phyloP scores from a whole-genome alignment of 1,140 invertebrate species.

The Listronotus oregonensis region DNA sequence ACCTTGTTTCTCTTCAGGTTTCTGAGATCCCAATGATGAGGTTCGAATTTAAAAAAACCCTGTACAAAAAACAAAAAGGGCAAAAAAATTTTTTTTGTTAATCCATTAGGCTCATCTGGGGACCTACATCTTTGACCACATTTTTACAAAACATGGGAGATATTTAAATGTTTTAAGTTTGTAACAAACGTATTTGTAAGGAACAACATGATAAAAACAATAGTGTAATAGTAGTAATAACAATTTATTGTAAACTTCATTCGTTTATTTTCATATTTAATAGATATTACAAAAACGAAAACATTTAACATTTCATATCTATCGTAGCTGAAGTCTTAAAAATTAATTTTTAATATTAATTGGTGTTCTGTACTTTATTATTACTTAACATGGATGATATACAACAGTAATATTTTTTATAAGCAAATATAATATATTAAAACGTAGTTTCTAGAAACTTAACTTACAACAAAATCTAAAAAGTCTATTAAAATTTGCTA shows the following conservation, averaged over 20 bases:
- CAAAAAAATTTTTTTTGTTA: too few relatives aligned
- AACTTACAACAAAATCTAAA: conserved; percentile 1
- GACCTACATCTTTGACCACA: too few relatives aligned
- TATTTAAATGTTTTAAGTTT: too few relatives aligned
- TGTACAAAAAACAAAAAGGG: too few relatives aligned
- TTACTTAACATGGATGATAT: conserved; percentile 37
- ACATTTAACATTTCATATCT: conserved; percentile 54
- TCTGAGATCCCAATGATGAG: too few relatives aligned
- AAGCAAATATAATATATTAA: conserved; percentile 9
- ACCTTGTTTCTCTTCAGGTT: too few relatives aligned
- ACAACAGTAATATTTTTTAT: conserved; percentile 22
- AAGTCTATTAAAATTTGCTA: background rate
- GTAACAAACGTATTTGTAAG: background rate
- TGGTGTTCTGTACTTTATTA: conserved; percentile 53
- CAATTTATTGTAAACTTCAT: conserved; percentile 48
- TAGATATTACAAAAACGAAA: conserved; percentile 54
- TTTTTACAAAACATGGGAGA: too few relatives aligned
- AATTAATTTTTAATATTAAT: conserved; percentile 47
- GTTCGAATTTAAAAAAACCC: too few relatives aligned
- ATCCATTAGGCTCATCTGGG: too few relatives aligned
- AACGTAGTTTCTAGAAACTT: conserved; percentile 1
- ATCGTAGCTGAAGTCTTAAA: conserved; percentile 48
- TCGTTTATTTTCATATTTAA: conserved; percentile 43
- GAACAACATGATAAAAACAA: background rate
- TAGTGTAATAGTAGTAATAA: conserved; percentile 27